A percentile compares a stretch with the other conserved stretches of the same genome.
phyloP scores from a whole-genome alignment of 2,797 vertebrate species.

The Yasuhikotakia modesta region DNA sequence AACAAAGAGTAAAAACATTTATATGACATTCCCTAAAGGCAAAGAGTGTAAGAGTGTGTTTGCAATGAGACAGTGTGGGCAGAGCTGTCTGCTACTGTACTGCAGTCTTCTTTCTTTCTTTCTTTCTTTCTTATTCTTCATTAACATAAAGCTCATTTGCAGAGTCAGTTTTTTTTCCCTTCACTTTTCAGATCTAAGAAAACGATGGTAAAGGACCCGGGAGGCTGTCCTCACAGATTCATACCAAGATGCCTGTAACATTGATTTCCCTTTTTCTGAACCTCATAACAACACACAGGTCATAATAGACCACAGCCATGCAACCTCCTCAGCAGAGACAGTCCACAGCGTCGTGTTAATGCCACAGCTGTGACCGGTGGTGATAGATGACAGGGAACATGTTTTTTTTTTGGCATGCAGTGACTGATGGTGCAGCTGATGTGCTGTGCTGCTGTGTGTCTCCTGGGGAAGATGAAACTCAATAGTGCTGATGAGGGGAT shows the following conservation, averaged over 20 bases:
- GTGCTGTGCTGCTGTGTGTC: constrained; percentile 15
- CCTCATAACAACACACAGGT: constrained; percentile 18
- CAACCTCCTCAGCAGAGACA: constrained; percentile 4
- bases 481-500: constrained; percentile 45
- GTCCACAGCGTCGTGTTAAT: not conserved
- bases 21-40: not conserved
- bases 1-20: not conserved
- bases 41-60: constrained; percentile 8
- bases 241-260: constrained; percentile 21
- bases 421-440: constrained; percentile 37
- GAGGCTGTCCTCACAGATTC: constrained; percentile 21
- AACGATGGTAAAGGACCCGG: not conserved
- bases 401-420: constrained; percentile 6
- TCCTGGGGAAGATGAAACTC: constrained; percentile 39
- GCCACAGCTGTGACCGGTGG: not conserved
- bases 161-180: not conserved
- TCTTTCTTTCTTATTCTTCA: not conserved
- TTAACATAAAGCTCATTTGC: constrained; percentile 8
- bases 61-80: constrained; percentile 20
- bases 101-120: not conserved
- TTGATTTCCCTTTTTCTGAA: constrained; percentile 30
- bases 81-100: constrained; percentile 10
- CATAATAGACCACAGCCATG: constrained; percentile 16
- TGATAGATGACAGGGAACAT: constrained; percentile 13
- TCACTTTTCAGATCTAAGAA: constrained; percentile 10